Evolutionary conservation across 2,888 invertebrate genomes (phyloP).

Genomic region (Seira sanloemensis): DNA sequence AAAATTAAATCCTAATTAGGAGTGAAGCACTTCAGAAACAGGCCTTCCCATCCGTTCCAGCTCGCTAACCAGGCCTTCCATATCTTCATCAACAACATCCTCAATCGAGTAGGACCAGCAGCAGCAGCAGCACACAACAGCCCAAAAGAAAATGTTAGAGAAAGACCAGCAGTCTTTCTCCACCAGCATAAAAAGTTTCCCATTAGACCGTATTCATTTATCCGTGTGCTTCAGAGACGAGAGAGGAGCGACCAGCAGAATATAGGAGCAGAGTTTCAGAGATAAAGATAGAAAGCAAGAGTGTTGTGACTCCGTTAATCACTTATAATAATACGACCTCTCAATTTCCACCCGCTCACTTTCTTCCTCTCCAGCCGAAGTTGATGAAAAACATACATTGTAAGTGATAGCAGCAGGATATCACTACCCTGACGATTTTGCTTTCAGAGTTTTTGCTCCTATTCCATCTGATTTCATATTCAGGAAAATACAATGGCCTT

Average conservation of each 20-base stretch:
- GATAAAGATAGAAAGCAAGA: conserved; percentile 27
- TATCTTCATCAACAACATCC: conserved; percentile 39
- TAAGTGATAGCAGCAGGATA: neutral
- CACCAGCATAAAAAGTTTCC: conserved; percentile 18
- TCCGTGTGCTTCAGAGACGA: neutral
- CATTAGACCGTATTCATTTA: conserved; percentile 20
- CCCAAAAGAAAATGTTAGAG: too few species aligned
- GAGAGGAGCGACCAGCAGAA: conserved; percentile 9
- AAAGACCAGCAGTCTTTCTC: conserved; percentile 28
- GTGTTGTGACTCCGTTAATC: conserved; percentile 59
- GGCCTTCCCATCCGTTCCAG: conserved; percentile 61
- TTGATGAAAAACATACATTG: neutral
- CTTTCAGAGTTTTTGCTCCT: neutral
- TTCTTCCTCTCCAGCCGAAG: neutral
- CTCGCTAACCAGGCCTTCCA: conserved; percentile 49
- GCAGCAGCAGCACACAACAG: conserved; percentile 14
- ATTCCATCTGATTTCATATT: conserved; percentile 39
- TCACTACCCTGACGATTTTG: conserved; percentile 4
- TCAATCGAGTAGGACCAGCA: conserved; percentile 9
- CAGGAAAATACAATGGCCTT: conserved; percentile 25
- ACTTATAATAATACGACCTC: conserved; percentile 57
- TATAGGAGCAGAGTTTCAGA: neutral
- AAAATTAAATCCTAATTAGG: conserved; percentile 72
- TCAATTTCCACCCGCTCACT: conserved; percentile 46
- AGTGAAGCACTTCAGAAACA: conserved; percentile 69